Evolutionary conservation across 2,888 invertebrate species (phyloP).

Genomic region (Gymnoscelis rufifasciata): DNA sequence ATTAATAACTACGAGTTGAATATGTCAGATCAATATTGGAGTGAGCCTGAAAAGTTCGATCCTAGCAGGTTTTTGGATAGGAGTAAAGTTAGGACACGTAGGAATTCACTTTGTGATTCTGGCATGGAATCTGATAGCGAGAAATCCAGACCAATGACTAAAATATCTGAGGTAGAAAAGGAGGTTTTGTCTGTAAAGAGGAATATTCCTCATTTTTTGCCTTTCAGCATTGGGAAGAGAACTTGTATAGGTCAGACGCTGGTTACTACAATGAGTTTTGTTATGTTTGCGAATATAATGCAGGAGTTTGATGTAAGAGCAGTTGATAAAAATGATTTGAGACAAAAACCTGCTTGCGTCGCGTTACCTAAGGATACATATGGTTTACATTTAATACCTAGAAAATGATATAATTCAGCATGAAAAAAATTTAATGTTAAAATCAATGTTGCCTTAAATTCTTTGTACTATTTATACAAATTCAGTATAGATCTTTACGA

Average conservation of each 20-base stretch:
- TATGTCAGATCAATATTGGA: constrained; percentile 85
- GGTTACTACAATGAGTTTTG: constrained; percentile 86
- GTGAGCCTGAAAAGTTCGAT: constrained; percentile 83
- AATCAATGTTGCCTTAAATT: no score
- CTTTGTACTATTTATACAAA: no score
- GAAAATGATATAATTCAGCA: constrained; percentile 62
- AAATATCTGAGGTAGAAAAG: constrained; percentile 46
- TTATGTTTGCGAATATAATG: constrained; percentile 84
- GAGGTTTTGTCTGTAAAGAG: constrained; percentile 66
- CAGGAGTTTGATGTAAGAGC: constrained; percentile 84
- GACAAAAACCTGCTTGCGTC: constrained; percentile 83
- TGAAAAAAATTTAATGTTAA: no score
- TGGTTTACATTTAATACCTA: constrained; percentile 78
- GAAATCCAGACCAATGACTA: constrained; percentile 41
- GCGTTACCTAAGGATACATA: constrained; percentile 87
- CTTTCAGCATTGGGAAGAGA: constrained; percentile 92
- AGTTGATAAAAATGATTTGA: constrained; percentile 71
- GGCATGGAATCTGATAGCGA: constrained; percentile 77
- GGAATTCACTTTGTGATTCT: constrained; percentile 75
- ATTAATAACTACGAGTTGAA: constrained; percentile 91
- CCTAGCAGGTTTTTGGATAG: constrained; percentile 86
- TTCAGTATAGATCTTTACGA: no score
- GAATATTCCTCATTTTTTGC: constrained; percentile 86
- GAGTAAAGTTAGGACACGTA: constrained; percentile 49
- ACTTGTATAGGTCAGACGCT: constrained; percentile 91